These are phyloP conservation scores for Mesocricetus auratus DNA, from an alignment of 2,113 vertebrate genomes.

Conservation along the genomic window DNA sequence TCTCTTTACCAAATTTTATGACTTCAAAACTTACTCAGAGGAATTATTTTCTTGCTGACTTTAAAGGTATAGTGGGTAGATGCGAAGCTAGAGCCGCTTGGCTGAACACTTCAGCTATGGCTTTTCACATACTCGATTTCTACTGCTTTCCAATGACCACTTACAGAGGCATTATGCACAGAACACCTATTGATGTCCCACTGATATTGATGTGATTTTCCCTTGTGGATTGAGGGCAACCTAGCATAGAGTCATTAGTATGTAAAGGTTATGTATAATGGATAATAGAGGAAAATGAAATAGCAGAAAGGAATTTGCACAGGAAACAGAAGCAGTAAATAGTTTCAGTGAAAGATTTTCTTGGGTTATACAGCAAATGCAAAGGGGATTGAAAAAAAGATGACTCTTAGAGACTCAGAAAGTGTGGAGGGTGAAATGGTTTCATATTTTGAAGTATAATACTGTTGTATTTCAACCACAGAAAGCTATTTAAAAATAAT, in stretches of 20 bases:
- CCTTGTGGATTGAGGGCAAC: constrained; percentile 66
- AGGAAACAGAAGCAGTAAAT: constrained; percentile 64
- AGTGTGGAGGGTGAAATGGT: constrained; percentile 67
- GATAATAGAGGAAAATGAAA: constrained; percentile 77
- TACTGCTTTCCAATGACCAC: constrained; percentile 65
- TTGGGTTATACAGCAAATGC: constrained; percentile 52
- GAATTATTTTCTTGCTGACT: constrained; percentile 68
- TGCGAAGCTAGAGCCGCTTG: constrained; percentile 52
- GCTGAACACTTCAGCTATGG: constrained; percentile 62
- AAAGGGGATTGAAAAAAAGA: constrained; percentile 42
- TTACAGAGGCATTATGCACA: constrained; percentile 74
- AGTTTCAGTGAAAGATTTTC: constrained; percentile 72
- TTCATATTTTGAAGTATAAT: constrained; percentile 74
- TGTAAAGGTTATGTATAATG: constrained; percentile 80
- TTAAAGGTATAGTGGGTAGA: constrained; percentile 71
- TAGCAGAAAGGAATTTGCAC: constrained; percentile 68
- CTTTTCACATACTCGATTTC: constrained; percentile 70
- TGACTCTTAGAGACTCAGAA: constrained; percentile 55
- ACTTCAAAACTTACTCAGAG: constrained; percentile 77
- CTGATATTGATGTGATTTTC: constrained; percentile 75
- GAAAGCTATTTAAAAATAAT: constrained; percentile 72
- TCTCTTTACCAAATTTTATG: constrained; percentile 65
- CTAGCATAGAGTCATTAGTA: constrained; percentile 68
- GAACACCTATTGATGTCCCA: constrained; percentile 70
- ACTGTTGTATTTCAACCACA: constrained; percentile 70